A percentile compares a stretch with the other conserved stretches of the same genome.
Evolutionary conservation across 2,888 invertebrate species (phyloP).

Genomic region (Acheta domesticus): DNA sequence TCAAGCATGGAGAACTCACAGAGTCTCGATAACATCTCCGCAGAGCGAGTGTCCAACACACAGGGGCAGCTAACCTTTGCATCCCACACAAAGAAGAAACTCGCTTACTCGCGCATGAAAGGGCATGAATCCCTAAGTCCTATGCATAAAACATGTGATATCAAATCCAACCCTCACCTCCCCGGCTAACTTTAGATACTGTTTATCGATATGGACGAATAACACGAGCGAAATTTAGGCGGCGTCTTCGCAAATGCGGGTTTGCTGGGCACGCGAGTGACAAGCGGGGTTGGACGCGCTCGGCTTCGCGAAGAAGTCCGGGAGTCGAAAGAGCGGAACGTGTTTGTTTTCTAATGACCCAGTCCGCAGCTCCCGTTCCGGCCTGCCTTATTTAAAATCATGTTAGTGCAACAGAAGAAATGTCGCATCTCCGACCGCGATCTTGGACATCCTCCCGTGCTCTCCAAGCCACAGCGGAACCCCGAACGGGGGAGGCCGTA

Average conservation of each 20-base stretch:
- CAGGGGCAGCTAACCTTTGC: background rate
- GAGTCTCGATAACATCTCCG: background rate
- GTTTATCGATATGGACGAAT: background rate
- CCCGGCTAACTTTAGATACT: background rate
- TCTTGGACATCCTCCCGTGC: too few relatives aligned
- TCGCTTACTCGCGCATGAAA: background rate
- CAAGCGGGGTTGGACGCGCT: too few relatives aligned
- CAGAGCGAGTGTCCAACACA: background rate
- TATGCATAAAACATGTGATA: constrained; percentile 2
- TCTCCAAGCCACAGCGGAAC: too few relatives aligned
- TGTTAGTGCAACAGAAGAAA: too few relatives aligned
- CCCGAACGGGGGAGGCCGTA: too few relatives aligned
- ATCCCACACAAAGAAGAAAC: background rate
- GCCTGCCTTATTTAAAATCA: too few relatives aligned
- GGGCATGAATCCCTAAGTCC: constrained; percentile 18
- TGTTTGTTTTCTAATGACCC: too few relatives aligned
- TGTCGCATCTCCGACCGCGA: too few relatives aligned
- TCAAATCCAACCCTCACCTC: background rate
- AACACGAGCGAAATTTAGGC: background rate
- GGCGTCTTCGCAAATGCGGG: background rate
- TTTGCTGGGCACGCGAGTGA: background rate
- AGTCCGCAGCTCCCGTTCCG: too few relatives aligned
- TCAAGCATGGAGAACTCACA: background rate
- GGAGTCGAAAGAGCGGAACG: too few relatives aligned
- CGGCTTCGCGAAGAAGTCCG: too few relatives aligned